A percentile compares a stretch with the other conserved stretches of the same genome.
Conservation (phyloP, 2,888 invertebrate genomes). For the Spilarctia lutea region DNA sequence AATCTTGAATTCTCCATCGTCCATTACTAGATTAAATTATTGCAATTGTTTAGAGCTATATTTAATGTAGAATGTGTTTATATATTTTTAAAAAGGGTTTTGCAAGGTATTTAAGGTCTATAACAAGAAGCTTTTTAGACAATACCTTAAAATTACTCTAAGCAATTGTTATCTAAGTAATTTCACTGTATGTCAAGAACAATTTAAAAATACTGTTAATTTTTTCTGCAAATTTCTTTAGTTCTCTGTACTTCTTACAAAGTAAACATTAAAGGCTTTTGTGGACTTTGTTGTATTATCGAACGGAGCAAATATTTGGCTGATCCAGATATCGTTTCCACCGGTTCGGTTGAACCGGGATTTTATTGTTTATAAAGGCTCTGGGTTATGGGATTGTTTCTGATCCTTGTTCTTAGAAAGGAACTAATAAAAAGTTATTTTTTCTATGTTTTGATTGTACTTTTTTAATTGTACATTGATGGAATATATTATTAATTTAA, state of each 20-base stretch:
- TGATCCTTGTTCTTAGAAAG: neutral
- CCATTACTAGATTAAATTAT: neutral
- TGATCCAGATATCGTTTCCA: neutral
- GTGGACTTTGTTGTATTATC: neutral
- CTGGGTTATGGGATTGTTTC: neutral
- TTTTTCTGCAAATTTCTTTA: neutral
- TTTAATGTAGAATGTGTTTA: neutral
- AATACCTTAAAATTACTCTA: neutral
- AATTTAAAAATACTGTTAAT: too few species aligned
- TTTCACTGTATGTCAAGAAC: too few species aligned
- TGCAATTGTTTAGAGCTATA: neutral
- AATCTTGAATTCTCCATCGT: neutral
- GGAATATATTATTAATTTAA: neutral
- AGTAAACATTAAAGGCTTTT: conserved; percentile 3
- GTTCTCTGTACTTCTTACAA: neutral
- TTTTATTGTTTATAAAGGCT: conserved; percentile 1
- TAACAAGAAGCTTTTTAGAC: too few species aligned
- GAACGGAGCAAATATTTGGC: neutral
- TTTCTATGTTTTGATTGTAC: neutral
- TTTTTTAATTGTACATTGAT: neutral
- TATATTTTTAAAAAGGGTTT: too few species aligned
- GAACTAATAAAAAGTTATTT: neutral
- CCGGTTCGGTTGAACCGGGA: neutral
- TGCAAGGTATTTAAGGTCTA: too few species aligned
- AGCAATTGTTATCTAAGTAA: too few species aligned